Evolutionary conservation across 2,113 vertebrate genomes (phyloP), one percentile per base, ranked within the genome.

Genomic region (Tragulus kanchil): DNA sequence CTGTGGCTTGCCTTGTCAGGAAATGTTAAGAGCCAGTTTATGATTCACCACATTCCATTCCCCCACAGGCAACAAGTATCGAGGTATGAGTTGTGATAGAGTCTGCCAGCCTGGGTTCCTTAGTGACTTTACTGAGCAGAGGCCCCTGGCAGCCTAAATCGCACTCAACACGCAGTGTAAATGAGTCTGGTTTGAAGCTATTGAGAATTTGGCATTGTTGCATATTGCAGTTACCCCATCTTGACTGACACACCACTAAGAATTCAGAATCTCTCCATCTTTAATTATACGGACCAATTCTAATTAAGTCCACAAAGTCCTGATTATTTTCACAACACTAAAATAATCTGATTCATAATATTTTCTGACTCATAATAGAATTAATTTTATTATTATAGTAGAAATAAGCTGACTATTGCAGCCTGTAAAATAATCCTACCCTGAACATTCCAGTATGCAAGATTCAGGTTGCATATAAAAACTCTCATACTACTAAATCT

Each of bases 281-380:
- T 87, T 45, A 5, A 61, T 17, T 52, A 1, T 13, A 36, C 26
- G 23, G 23, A 56, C 23, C 36, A 26, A 19, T 83, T 45, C 85
- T 95, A 54, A 82, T 61, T 85, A 52, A 64, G 52, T 54, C 14
- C 6, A 89, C 79, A 94, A 87, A 93, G 64, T 91, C 11, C 16
- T 77, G 6, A 82, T 83, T 50, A 69, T 45, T 93, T 83, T 42
- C 19, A 73, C 9, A 89, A 78, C n/a, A 81, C 52, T 84, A n/a
- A 92, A 75, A 23, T 65, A 67, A 85, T 87, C 45, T 94, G 71
- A 92, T 78, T 88, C 36, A 56, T 54, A 78, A 54, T 94, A 94
- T 59, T 59, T 79, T 25, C 42, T 73, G 42, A 86, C 75, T 83
- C 45, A 58, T 23, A 65, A 56, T 83, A 75, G 14, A 21, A 26